Percentiles rank a stretch among this genome's conserved stretches.
phyloP scores from a whole-genome alignment of 2,797 vertebrate genomes.

The Rhinella marina region DNA sequence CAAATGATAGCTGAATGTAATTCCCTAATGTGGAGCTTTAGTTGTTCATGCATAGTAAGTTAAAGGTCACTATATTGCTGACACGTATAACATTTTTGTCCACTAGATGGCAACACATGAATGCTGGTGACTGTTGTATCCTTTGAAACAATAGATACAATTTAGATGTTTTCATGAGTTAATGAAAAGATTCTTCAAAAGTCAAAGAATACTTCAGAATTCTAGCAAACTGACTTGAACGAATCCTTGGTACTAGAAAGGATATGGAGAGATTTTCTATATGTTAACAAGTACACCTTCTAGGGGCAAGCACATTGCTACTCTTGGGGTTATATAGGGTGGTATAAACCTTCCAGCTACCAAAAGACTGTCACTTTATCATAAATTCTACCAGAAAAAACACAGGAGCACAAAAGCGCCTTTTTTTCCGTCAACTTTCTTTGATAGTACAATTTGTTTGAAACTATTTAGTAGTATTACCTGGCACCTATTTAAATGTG shows the following conservation, averaged over 20 bases:
- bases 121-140: not conserved
- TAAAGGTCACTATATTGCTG: not conserved
- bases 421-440: too few species aligned
- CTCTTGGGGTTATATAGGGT: not conserved
- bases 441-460: too few species aligned
- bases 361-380: not conserved
- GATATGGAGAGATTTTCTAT: not conserved
- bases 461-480: too few species aligned
- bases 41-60: not conserved
- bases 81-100: not conserved
- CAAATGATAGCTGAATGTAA: not conserved
- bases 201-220: not conserved
- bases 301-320: not conserved
- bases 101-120: constrained; percentile 51
- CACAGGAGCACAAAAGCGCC: too few species aligned
- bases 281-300: not conserved
- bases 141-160: not conserved
- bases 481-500: too few species aligned
- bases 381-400: too few species aligned
- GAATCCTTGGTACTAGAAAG: not conserved
- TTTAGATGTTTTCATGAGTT: not conserved
- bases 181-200: not conserved
- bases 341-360: not conserved
- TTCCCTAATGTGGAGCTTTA: not conserved
- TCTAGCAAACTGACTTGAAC: not conserved